A percentile compares a stretch with the other conserved stretches of the same genome.
phyloP scores from a whole-genome alignment of 2,797 vertebrate species.

The Orestias chungarensis region DNA sequence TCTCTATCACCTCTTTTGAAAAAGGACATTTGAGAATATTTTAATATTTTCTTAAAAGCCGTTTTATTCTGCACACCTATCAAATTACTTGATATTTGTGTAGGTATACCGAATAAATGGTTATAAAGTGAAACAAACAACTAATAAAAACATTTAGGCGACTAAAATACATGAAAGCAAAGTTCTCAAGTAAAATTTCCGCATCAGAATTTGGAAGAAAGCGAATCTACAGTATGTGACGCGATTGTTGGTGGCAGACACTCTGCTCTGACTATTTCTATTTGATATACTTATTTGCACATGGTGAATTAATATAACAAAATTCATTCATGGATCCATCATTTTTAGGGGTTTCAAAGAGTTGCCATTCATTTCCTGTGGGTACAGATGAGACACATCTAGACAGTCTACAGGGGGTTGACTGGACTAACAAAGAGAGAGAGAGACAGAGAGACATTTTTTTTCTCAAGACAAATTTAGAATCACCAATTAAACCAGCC shows the following conservation, averaged over 20 bases:
- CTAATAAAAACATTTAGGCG: background rate
- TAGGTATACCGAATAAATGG: too few species aligned
- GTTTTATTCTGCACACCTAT: background rate
- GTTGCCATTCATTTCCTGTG: background rate
- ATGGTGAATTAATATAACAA: background rate
- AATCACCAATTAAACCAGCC: background rate
- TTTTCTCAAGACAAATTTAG: slow-evolving; percentile 1
- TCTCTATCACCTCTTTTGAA: background rate
- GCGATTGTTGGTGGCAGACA: background rate
- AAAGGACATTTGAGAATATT: background rate
- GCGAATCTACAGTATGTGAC: background rate
- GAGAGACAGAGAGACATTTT: background rate
- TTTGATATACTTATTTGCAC: too few species aligned
- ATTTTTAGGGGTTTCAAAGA: background rate
- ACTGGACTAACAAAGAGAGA: background rate
- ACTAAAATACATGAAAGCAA: background rate
- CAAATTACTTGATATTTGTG: background rate
- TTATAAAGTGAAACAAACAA: too few species aligned
- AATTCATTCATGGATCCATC: background rate
- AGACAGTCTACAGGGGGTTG: background rate
- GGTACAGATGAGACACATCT: background rate
- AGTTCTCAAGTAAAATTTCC: background rate
- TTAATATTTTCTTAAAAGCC: background rate
- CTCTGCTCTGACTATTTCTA: slow-evolving; percentile 1
- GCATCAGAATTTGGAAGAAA: background rate